These are phyloP conservation scores for Nerophis lumbriciformis DNA, from an alignment of 2,113 vertebrate species.

Conservation along the genomic window DNA sequence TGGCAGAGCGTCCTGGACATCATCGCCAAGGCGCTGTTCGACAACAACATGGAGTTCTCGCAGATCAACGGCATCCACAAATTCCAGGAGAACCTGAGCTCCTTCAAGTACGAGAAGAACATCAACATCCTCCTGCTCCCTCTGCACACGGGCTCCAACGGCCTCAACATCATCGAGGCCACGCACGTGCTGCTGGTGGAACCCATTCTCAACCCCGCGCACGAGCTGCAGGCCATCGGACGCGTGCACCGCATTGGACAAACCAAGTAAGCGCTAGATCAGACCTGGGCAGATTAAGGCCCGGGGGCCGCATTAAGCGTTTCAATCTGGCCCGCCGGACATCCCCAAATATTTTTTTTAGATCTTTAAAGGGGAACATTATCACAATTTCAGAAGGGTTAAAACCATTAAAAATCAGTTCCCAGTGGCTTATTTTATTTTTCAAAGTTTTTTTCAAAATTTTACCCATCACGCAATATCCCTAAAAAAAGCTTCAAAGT, in stretches of 20 bases:
- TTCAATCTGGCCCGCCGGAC: too few species aligned
- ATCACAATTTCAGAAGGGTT: too few species aligned
- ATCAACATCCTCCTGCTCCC: slow-evolving; percentile 97
- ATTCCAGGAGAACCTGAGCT: slow-evolving; percentile 98
- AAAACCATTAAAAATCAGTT: too few species aligned
- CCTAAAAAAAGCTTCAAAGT: too few species aligned
- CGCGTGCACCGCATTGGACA: slow-evolving; percentile 97
- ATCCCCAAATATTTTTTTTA: too few species aligned
- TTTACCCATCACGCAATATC: too few species aligned
- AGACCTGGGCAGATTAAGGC: too few species aligned
- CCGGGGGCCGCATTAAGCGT: too few species aligned
- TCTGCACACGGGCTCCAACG: slow-evolving; percentile 96
- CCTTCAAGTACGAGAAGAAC: slow-evolving; percentile 91
- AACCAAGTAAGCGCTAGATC: slow-evolving; percentile 78
- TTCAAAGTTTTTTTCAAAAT: too few species aligned
- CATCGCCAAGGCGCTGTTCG: slow-evolving; percentile 93
- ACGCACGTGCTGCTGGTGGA: slow-evolving; percentile 94
- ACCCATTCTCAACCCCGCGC: slow-evolving; percentile 93
- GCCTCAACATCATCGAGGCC: slow-evolving; percentile 95
- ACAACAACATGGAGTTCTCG: slow-evolving; percentile 94
- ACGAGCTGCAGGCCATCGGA: slow-evolving; percentile 95
- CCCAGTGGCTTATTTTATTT: too few species aligned
- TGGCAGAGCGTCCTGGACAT: slow-evolving; percentile 97
- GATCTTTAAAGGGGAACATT: too few species aligned
- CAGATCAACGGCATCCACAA: slow-evolving; percentile 94